phyloP scores from a whole-genome alignment of 1,140 invertebrate genomes.

The Hylaeus volcanicus region DNA sequence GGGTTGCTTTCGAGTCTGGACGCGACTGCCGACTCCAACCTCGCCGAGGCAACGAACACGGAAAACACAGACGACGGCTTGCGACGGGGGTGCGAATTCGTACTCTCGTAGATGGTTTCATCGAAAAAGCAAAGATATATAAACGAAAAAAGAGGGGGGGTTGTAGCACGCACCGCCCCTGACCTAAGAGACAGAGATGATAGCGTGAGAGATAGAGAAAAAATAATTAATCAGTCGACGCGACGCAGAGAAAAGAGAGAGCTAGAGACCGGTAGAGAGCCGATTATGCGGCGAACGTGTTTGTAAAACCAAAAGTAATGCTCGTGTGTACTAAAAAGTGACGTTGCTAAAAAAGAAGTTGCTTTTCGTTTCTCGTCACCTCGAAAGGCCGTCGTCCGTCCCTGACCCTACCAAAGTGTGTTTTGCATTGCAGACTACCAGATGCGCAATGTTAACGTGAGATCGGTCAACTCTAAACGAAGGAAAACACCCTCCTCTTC shows the following conservation, averaged over 20 bases:
- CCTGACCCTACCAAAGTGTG: conserved; percentile 80
- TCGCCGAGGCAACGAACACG: neutral
- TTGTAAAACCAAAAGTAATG: conserved; percentile 20
- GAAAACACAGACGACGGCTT: conserved; percentile 46
- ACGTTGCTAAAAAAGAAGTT: conserved; percentile 21
- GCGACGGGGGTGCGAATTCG: conserved; percentile 36
- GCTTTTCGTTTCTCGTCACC: conserved; percentile 62
- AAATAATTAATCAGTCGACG: conserved; percentile 16
- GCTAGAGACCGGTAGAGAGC: conserved; percentile 23
- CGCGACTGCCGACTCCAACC: conserved; percentile 5
- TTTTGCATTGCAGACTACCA: conserved; percentile 87
- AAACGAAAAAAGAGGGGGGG: conserved; percentile 4
- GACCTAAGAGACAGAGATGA: conserved; percentile 57
- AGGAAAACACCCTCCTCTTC: conserved; percentile 86
- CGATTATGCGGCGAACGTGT: conserved; percentile 32
- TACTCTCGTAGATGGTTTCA: too few species aligned
- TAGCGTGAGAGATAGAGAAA: conserved; percentile 59
- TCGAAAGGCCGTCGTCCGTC: conserved; percentile 75
- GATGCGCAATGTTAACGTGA: conserved; percentile 88
- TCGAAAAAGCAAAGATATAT: conserved; percentile 12
- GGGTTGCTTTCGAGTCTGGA: neutral
- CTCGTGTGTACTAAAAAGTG: conserved; percentile 3
- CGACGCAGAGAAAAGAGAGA: conserved; percentile 25
- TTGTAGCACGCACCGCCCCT: conserved; percentile 38
- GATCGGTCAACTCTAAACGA: conserved; percentile 87